phyloP scores from a whole-genome alignment of 1,140 invertebrate species.

The Zaprionus taronus region DNA sequence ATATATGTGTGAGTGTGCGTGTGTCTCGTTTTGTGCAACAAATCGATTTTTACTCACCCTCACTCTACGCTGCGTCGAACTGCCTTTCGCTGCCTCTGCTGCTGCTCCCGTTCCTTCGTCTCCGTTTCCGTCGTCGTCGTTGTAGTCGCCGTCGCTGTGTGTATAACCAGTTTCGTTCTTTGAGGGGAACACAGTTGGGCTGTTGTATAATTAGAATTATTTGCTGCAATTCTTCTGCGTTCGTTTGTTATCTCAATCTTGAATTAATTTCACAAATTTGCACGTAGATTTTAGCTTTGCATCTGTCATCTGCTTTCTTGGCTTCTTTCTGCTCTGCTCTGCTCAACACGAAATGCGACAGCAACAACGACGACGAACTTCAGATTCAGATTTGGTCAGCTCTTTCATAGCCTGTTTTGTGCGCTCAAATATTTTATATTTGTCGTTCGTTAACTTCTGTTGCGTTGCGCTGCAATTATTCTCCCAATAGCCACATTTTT shows the following conservation, averaged over 20 bases:
- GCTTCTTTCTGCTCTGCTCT: constrained; percentile 37
- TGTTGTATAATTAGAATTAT: constrained; percentile 79
- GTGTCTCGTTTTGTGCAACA: constrained; percentile 72
- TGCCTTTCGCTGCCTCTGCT: constrained; percentile 62
- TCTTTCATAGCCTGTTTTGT: constrained; percentile 36
- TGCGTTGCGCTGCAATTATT: constrained; percentile 35
- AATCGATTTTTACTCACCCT: constrained; percentile 83
- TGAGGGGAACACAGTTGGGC: constrained; percentile 59
- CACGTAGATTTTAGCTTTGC: constrained; percentile 61
- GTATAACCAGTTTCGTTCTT: constrained; percentile 80
- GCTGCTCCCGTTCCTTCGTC: constrained; percentile 52
- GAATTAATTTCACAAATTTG: constrained; percentile 62
- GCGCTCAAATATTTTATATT: constrained; percentile 26
- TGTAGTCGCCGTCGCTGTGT: constrained; percentile 62
- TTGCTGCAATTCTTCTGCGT: constrained; percentile 42
- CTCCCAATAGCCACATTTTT: constrained; percentile 65
- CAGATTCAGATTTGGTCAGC: constrained; percentile 13
- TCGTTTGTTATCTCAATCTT: constrained; percentile 51
- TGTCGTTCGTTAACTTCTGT: constrained; percentile 11
- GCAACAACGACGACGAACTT: constrained; percentile 58
- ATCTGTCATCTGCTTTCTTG: constrained; percentile 57
- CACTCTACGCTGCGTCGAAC: constrained; percentile 64
- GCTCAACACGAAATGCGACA: constrained; percentile 62
- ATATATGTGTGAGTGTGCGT: constrained; percentile 16
- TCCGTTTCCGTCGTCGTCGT: constrained; percentile 32